Percentiles rank a stretch among this genome's conserved stretches.
Evolutionary conservation across 2,113 vertebrate genomes (phyloP).

Genomic region (Oryzias curvinotus): DNA sequence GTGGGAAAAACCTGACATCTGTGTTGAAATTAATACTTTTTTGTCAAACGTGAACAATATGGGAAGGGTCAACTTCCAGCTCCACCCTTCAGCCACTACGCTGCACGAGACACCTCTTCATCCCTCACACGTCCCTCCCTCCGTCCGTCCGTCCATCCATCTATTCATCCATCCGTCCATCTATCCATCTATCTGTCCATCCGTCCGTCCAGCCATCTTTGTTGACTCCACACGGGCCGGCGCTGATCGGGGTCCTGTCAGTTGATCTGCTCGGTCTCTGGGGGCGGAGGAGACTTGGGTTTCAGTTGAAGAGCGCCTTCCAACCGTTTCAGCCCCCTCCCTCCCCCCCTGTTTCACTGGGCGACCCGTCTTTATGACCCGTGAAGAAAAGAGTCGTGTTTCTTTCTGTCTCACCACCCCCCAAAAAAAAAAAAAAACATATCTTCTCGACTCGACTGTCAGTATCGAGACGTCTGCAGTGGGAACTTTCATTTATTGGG

Average conservation of each 20-base stretch:
- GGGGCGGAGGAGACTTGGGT: slow-evolving; percentile 68
- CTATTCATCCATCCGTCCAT: slow-evolving; percentile 15
- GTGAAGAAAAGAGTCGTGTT: slow-evolving; percentile 61
- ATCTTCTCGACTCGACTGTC: no score
- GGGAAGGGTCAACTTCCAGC: no score
- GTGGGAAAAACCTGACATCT: no score
- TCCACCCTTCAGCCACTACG: no score
- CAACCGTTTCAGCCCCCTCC: slow-evolving; percentile 64
- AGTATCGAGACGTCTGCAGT: no score
- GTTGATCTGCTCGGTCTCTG: slow-evolving; percentile 62
- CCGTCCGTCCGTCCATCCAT: slow-evolving; percentile 10
- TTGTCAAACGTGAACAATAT: no score
- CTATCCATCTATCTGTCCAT: slow-evolving; percentile 9
- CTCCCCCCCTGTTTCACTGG: slow-evolving; percentile 62
- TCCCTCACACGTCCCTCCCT: not conserved
- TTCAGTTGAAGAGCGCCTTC: slow-evolving; percentile 68
- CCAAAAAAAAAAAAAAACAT: no score
- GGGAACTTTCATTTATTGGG: no score
- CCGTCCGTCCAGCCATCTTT: slow-evolving; percentile 21
- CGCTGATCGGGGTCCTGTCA: slow-evolving; percentile 73
- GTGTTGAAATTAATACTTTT: no score
- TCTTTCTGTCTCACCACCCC: slow-evolving; percentile 35
- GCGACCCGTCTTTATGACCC: slow-evolving; percentile 74
- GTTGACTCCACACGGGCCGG: slow-evolving; percentile 44
- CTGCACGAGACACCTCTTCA: no score